phyloP scores from a whole-genome alignment of 1,140 invertebrate species.

The Bilobella aurantiaca region DNA sequence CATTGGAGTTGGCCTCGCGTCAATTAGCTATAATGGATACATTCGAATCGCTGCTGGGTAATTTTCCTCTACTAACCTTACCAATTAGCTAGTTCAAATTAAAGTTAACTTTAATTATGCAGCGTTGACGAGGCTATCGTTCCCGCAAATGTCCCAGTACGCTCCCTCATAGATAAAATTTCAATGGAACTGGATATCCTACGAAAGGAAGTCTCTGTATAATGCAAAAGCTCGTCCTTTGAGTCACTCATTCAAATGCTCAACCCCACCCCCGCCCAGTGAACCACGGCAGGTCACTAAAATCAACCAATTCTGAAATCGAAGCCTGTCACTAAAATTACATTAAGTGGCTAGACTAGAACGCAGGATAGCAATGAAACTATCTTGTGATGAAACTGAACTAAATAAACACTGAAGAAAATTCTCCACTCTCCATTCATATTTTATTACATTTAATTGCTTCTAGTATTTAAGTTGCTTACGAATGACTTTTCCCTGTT shows the following conservation, averaged over 20 bases:
- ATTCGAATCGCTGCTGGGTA: constrained; percentile 4
- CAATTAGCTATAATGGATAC: constrained; percentile 4
- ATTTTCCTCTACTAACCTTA: neutral
- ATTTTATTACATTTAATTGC: no score
- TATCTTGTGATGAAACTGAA: no score
- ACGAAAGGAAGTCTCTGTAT: neutral
- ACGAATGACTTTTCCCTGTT: neutral
- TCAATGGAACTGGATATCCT: neutral
- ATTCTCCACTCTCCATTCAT: no score
- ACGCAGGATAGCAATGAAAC: no score
- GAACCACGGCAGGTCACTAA: no score
- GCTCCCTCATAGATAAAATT: neutral
- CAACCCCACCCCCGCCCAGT: neutral
- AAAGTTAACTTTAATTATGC: neutral
- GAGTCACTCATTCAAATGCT: no score
- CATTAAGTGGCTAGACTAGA: no score
- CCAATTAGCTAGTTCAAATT: no score
- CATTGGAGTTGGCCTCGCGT: neutral
- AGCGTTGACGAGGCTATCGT: neutral
- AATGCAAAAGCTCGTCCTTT: no score
- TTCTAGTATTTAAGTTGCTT: no score
- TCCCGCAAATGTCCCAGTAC: neutral
- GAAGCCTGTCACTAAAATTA: neutral
- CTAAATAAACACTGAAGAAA: no score
- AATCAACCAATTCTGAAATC: no score